Evolutionary conservation across 2,797 vertebrate genomes (phyloP), one percentile per base, ranked within the genome.

Genomic region (Lagodon rhomboides): DNA sequence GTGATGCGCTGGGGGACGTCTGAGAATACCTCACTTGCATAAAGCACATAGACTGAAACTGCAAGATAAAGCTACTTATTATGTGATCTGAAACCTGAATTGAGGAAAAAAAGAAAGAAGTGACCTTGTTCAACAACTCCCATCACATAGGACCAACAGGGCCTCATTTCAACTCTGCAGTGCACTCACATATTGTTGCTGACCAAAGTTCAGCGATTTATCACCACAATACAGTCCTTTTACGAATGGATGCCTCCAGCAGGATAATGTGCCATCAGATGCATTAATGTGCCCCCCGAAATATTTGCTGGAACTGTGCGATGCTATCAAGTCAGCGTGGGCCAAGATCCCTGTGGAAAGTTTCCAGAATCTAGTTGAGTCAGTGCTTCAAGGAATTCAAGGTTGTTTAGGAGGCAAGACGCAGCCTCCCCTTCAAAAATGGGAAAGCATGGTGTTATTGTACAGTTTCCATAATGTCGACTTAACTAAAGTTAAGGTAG

Each of bases 291-390:
- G 53, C 66, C 67, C 23, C 34, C 44, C 0, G 0, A 23, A 76
- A 74, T 70, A 82, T 85, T 46, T 67, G 54, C 50, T 47, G 49
- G 55, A 81, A 68, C 59, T 67, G 59, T 34, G 65, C 22, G 68
- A 74, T 51, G 67, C 77, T 63, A 73, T 83, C 50, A 67, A 87
- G 47, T 81, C 79, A 85, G 75, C 73, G 41, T 59, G 58, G 73
- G 68, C 27, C 25, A 60, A 68, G 75, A 79, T 54, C 77, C 64
- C 64, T 10, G 34, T 74, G 69, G 77, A 79, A 80, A 27, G 47
- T 55, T 75, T 77, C 80, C 68, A 83, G 70, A 30, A 5, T 64
- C n/a, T 66, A n/a, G 58, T 68, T 34, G 51, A 83, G 59, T 62
- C 58, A 25, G 50, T 68, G 72, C 58, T 69, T 70, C 38, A 25